phyloP scores from a whole-genome alignment of 2,888 invertebrate species.

The Achlya flavicornis region DNA sequence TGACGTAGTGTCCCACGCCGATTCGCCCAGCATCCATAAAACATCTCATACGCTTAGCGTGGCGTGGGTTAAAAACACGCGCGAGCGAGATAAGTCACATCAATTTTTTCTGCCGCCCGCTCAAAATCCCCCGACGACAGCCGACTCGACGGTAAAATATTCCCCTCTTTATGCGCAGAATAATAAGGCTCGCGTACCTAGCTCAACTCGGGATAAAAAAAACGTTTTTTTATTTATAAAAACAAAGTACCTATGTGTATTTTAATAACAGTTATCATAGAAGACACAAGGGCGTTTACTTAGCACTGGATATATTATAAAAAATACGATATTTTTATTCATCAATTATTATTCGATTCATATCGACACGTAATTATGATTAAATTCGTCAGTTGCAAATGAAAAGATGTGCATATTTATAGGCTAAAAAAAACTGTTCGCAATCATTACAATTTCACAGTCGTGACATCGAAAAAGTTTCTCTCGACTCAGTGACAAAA shows the following conservation, averaged over 20 bases:
- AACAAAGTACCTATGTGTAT: background rate
- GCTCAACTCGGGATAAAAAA: slow-evolving; percentile 32
- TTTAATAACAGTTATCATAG: background rate
- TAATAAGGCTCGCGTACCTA: slow-evolving; percentile 57
- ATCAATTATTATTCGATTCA: background rate
- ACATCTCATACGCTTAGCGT: slow-evolving; percentile 62
- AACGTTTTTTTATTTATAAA: slow-evolving; percentile 14
- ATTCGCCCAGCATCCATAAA: slow-evolving; percentile 59
- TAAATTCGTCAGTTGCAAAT: background rate
- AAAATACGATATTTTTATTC: background rate
- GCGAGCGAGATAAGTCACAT: slow-evolving; percentile 72
- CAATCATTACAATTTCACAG: slow-evolving; percentile 8
- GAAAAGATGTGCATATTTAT: background rate
- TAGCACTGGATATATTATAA: too few species aligned
- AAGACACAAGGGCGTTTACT: too few species aligned
- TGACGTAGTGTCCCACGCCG: background rate
- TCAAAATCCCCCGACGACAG: slow-evolving; percentile 76
- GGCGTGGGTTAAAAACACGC: slow-evolving; percentile 52
- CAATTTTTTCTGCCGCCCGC: slow-evolving; percentile 74
- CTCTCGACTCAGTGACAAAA: slow-evolving; percentile 51
- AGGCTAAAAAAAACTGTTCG: background rate
- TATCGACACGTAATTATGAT: background rate
- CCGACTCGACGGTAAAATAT: slow-evolving; percentile 64
- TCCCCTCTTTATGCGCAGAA: slow-evolving; percentile 75
- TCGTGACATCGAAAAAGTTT: slow-evolving; percentile 30